Percentiles rank a stretch among this genome's conserved stretches.
Conservation (phyloP, 37 sponge, comb jelly and placozoan species). For the Sycon ciliatum region DNA sequence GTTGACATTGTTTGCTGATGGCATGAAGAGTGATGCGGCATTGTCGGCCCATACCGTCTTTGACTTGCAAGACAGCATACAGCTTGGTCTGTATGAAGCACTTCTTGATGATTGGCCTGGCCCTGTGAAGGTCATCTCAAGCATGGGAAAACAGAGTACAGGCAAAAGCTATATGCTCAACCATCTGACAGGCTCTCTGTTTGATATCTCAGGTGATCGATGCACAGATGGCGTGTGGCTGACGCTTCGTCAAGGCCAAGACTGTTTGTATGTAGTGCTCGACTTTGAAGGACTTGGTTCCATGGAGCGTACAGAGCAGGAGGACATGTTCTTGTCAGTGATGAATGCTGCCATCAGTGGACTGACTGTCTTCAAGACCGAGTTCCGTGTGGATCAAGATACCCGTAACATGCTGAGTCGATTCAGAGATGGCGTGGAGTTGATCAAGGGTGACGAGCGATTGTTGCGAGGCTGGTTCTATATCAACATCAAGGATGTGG, state of each 20-base stretch:
- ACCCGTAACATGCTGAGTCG: not conserved
- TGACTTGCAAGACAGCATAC: not conserved
- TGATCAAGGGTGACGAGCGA: not conserved
- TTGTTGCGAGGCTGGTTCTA: not conserved
- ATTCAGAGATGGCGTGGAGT: not conserved
- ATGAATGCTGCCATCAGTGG: not conserved
- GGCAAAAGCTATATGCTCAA: not conserved
- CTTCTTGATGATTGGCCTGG: not conserved
- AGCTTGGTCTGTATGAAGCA: conserved; percentile 2
- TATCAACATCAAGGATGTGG: not conserved
- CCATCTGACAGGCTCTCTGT: not conserved
- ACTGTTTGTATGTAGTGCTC: not conserved
- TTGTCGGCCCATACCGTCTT: not conserved
- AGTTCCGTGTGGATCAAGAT: not conserved
- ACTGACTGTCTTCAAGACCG: conserved; percentile 10
- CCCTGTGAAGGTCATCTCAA: not conserved
- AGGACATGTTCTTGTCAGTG: not conserved
- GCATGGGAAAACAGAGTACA: not conserved
- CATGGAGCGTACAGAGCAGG: not conserved
- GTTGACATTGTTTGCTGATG: not conserved
- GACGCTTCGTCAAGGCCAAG: not conserved
- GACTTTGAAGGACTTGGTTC: conserved; percentile 10
- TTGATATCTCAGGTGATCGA: not conserved
- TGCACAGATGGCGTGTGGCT: conserved; percentile 9
- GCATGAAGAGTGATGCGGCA: not conserved